Evolutionary conservation across 1,140 invertebrate species (phyloP).

Genomic region (Belonocnema kinseyi): DNA sequence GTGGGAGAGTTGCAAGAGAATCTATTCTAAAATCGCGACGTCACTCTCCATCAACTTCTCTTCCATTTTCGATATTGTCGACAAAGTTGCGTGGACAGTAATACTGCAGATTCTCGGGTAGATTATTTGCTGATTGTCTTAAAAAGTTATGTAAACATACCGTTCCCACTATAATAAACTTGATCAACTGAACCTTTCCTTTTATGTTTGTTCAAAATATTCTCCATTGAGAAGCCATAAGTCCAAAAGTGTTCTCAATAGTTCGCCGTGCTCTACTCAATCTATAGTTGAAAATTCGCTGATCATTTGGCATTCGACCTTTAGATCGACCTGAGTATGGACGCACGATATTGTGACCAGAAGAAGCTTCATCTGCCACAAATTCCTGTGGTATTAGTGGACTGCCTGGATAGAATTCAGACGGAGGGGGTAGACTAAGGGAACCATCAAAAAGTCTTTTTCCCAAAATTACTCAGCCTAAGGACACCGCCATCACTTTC

Average conservation of each 20-base stretch:
- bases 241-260: slow-evolving; percentile 60
- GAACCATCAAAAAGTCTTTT: slow-evolving; percentile 45
- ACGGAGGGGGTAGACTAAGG: slow-evolving; percentile 49
- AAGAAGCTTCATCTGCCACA: slow-evolving; percentile 65
- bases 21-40: too few relatives aligned
- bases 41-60: too few relatives aligned
- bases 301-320: slow-evolving; percentile 46
- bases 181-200: too few relatives aligned
- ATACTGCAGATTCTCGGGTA: too few relatives aligned
- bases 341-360: slow-evolving; percentile 58
- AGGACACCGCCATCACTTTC: too few relatives aligned
- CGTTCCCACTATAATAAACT: too few relatives aligned
- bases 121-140: too few relatives aligned
- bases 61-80: too few relatives aligned
- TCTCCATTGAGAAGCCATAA: slow-evolving; percentile 57
- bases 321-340: slow-evolving; percentile 61
- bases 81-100: too few relatives aligned
- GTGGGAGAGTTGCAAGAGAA: too few relatives aligned
- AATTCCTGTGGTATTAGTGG: slow-evolving; percentile 57
- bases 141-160: too few relatives aligned
- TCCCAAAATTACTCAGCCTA: slow-evolving; percentile 40
- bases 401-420: slow-evolving; percentile 47
- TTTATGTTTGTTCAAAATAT: too few relatives aligned
- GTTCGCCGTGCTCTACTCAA: slow-evolving; percentile 65
- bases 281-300: slow-evolving; percentile 68